Percentiles rank a stretch among this genome's conserved stretches.
Conservation (phyloP, 2,113 vertebrate genomes). For the Phyllopteryx taeniolatus region DNA sequence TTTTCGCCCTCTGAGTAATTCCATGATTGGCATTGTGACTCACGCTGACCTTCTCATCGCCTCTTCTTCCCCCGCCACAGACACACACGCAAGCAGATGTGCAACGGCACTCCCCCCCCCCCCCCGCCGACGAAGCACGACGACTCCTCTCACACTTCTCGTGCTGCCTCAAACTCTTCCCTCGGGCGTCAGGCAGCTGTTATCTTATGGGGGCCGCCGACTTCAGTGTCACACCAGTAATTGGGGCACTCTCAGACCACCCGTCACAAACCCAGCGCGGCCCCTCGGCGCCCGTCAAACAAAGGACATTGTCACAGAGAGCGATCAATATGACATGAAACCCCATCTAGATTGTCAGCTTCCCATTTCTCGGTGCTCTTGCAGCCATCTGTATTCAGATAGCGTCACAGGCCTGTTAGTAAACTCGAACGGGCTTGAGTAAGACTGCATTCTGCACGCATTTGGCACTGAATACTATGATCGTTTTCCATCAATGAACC, state of each 20-base stretch:
- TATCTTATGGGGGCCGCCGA: conserved; percentile 57
- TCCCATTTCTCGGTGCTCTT: conserved; percentile 42
- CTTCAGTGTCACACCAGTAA: conserved; percentile 62
- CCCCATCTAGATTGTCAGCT: conserved; percentile 45
- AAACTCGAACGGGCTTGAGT: background rate
- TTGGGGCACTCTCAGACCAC: conserved; percentile 43
- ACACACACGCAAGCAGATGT: too few relatives aligned
- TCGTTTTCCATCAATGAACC: too few relatives aligned
- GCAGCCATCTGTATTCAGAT: conserved; percentile 25
- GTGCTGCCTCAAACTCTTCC: conserved; percentile 54
- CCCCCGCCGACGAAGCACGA: background rate
- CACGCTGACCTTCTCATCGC: conserved; percentile 14
- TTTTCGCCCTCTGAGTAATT: conserved; percentile 17
- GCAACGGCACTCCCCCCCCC: too few relatives aligned
- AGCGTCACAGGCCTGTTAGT: conserved; percentile 15
- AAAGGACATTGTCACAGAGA: conserved; percentile 58
- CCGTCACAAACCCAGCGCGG: background rate
- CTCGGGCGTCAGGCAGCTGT: conserved; percentile 57
- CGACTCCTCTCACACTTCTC: conserved; percentile 50
- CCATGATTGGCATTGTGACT: conserved; percentile 29
- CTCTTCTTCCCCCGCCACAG: too few relatives aligned
- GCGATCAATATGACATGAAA: conserved; percentile 61
- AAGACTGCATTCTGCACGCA: too few relatives aligned
- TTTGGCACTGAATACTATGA: too few relatives aligned
- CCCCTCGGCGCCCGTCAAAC: conserved; percentile 34